These are phyloP conservation scores for Hydrolagus affinis DNA, from an alignment of 2,113 vertebrate genomes.

Conservation along the genomic window DNA sequence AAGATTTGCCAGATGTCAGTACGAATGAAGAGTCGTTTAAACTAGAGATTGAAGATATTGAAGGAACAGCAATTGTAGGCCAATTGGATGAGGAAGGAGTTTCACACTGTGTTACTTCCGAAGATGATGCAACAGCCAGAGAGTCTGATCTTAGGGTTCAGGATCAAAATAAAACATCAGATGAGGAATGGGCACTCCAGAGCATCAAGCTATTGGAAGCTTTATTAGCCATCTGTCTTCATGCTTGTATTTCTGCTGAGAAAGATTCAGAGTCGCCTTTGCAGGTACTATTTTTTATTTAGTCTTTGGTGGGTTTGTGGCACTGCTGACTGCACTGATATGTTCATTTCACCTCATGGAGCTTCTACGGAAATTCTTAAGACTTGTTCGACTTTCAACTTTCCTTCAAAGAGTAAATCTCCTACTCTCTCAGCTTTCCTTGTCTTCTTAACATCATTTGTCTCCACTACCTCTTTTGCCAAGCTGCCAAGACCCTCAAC, in stretches of 20 bases:
- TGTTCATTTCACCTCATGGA: too few species aligned
- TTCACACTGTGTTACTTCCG: slow-evolving; percentile 36
- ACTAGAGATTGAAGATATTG: slow-evolving; percentile 17
- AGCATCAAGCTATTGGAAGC: slow-evolving; percentile 83
- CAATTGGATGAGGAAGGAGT: slow-evolving; percentile 30
- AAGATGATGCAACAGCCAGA: slow-evolving; percentile 13
- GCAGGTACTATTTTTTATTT: slow-evolving; percentile 59
- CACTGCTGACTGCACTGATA: too few species aligned
- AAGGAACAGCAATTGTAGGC: neutral
- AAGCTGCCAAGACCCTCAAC: too few species aligned
- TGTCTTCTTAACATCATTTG: too few species aligned
- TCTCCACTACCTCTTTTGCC: too few species aligned
- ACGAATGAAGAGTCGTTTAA: slow-evolving; percentile 20
- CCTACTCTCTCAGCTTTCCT: too few species aligned
- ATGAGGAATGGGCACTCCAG: slow-evolving; percentile 68
- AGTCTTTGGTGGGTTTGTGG: neutral
- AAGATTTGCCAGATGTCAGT: slow-evolving; percentile 35
- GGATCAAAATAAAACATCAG: slow-evolving; percentile 47
- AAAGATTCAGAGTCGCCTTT: slow-evolving; percentile 65
- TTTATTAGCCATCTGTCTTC: slow-evolving; percentile 83
- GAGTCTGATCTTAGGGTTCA: slow-evolving; percentile 36
- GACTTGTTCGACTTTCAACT: too few species aligned
- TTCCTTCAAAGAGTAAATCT: too few species aligned
- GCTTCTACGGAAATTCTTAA: too few species aligned
- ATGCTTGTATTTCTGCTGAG: slow-evolving; percentile 64